Evolutionary conservation across 2,888 invertebrate species (phyloP).

Genomic region (Phragmatobia fuliginosa): DNA sequence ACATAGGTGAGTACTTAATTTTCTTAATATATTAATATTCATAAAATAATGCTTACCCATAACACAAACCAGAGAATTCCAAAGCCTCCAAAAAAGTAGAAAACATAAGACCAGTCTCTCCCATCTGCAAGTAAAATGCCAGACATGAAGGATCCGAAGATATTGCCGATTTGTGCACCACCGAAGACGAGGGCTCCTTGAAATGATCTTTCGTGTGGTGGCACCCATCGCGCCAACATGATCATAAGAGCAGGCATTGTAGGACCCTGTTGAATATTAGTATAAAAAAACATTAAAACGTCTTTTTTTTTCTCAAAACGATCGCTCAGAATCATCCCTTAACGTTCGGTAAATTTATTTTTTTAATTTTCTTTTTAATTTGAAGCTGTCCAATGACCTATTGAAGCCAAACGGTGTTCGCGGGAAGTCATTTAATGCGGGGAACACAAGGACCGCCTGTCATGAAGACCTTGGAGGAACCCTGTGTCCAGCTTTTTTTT

Average conservation of each 20-base stretch:
- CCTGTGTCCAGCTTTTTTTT: too few species aligned
- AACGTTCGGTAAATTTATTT: too few species aligned
- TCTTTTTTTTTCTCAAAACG: neutral
- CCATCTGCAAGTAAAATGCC: slow-evolving; percentile 81
- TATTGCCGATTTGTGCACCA: slow-evolving; percentile 86
- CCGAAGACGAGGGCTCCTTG: slow-evolving; percentile 88
- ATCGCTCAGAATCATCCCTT: neutral
- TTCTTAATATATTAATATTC: too few species aligned
- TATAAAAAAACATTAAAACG: neutral
- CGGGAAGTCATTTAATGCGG: too few species aligned
- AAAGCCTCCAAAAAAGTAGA: slow-evolving; percentile 87
- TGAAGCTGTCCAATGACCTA: too few species aligned
- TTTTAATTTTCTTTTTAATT: too few species aligned
- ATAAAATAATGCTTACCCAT: slow-evolving; percentile 70
- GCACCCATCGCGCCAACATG: slow-evolving; percentile 88
- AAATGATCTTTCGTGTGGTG: slow-evolving; percentile 85
- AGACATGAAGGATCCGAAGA: slow-evolving; percentile 84
- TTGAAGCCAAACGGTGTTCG: too few species aligned
- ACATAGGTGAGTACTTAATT: too few species aligned
- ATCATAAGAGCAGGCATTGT: slow-evolving; percentile 90
- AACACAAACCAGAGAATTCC: slow-evolving; percentile 85
- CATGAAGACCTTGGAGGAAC: too few species aligned
- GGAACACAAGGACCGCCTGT: too few species aligned
- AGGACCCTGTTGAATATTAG: slow-evolving; percentile 86
- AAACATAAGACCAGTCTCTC: slow-evolving; percentile 85